Base-by-base conservation (phyloP, 1,140 invertebrate genomes). In the Thereuonema tuberculata region DNA sequence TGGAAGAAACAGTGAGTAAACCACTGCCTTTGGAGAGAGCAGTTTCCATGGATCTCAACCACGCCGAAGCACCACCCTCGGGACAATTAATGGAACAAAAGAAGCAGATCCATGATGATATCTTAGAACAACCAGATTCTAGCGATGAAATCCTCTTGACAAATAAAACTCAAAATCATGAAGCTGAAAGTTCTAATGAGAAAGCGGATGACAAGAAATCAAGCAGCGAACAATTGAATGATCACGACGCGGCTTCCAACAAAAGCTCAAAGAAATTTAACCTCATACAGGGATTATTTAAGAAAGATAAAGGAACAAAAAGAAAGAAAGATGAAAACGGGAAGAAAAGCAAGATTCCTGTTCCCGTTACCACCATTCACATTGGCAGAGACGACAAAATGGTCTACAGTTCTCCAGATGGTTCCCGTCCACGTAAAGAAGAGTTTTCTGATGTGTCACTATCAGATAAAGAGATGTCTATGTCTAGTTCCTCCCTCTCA, bases 1-100 rank as follows among this genome's bases (percentile, higher is more conserved):
- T 87, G 62, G 82, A 85, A 63, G 74, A 78, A 2, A 74, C 72
- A 61, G 63, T 68, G 64, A 49, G 70, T 68, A n/a, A 75, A 77
- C 29, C 84, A 21, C 65, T 52, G 9, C 61, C 81, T 24, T 71
- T 89, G 23, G 86, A 89, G 72, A 77, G 87, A 62, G 86, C 87
- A 0, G 84, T 89, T 66, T 89, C 86, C 64, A 71, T 89, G 14
- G 87, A 89, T 62, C 82, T 89, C 68, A 70, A 60, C 17, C 53
- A 58, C 28, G 82, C 82, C 17, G 83, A 85, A 46, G 56, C 3
- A 17, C 37, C 49, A 2, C 15, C 26, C 27, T 23, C 27, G 5
- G 59, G 50, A 50, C 9, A 60, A 23, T 26, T 59, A 9, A 27
- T 2, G 2, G 31, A 37, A 9, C 9, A 9, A 9, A 24, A 58